phyloP scores from a whole-genome alignment of 2,113 vertebrate genomes.

The Promerops cafer region DNA sequence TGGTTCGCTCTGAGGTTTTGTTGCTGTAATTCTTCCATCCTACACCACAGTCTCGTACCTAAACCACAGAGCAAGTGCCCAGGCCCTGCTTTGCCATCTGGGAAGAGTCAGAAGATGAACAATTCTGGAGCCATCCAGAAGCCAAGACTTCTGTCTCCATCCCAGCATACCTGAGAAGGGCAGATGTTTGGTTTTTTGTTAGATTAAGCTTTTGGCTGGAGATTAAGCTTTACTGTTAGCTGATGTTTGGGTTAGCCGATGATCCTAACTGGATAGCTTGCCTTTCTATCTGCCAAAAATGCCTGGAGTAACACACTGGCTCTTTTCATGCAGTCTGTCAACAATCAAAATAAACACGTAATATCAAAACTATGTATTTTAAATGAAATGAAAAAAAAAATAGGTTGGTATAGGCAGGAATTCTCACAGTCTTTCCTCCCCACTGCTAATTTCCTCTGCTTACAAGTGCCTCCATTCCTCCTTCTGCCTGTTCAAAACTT shows the following conservation, averaged over 20 bases:
- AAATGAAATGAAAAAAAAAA: background rate
- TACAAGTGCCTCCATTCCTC: background rate
- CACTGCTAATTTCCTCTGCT: background rate
- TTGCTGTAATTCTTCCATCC: background rate
- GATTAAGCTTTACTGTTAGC: constrained; percentile 13
- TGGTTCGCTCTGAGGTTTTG: background rate
- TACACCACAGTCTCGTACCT: background rate
- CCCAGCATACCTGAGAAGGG: background rate
- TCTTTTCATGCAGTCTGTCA: background rate
- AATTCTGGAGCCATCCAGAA: background rate
- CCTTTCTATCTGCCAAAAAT: background rate
- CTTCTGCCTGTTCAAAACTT: background rate
- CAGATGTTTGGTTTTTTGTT: constrained; percentile 43
- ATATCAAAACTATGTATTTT: background rate
- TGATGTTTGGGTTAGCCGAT: constrained; percentile 33
- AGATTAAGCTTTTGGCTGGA: constrained; percentile 42
- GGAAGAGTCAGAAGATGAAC: background rate
- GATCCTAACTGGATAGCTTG: constrained; percentile 9
- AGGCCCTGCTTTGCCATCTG: background rate
- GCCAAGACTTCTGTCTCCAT: background rate
- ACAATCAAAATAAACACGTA: background rate
- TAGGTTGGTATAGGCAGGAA: background rate
- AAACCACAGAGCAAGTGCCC: background rate
- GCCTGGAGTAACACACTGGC: background rate
- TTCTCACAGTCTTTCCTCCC: background rate